Evolutionary conservation across 2,797 vertebrate species (phyloP), one percentile per base, ranked within the genome.

Genomic region (Acanthiza pusilla): DNA sequence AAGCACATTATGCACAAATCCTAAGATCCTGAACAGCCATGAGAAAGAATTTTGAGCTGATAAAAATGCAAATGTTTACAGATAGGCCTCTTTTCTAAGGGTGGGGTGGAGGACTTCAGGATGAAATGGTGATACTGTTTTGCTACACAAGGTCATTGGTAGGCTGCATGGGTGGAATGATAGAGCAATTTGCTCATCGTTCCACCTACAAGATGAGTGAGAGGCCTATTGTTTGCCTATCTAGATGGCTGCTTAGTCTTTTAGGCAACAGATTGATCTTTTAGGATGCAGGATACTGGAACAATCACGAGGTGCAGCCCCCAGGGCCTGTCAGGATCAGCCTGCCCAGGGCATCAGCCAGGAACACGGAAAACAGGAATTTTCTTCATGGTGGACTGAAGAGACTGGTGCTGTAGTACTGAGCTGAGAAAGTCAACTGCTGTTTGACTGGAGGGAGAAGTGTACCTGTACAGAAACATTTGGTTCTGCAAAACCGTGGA

Each of bases 61-160:
- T 93, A 92, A 78, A 89, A 88, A 61, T 40, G 40, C 65, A 86
- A 91, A 85, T 58, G 42, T 57, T 89, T 87, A 54, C 47, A 76
- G 88, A 85, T 53, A 89, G 51, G 21, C 57, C 58, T 85, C 54
- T 87, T 92, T 65, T 67, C 43, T 77, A n/a, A 85, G 74, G 71
- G 81, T 42, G 29, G 27, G 30, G 58, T 71, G 73, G 36, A 47
- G 1, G 3, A 61, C 61, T 71, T 77, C 67, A 63, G 67, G 42
- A 51, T 65, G 58, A 80, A 80, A 61, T 43, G 47, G 10, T 55
- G 50, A 82, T 38, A 60, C 0, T 26, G 11, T 51, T 72, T 62
- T 48, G 29, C 88, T 88, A 63, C 32, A 62, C 70, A 70, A 73
- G 60, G 51, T 86, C 50, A 40, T 84, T 81, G 29, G 32, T 55